Conservation (phyloP, 2,113 vertebrate genomes). For the Triplophysa dalaica region DNA sequence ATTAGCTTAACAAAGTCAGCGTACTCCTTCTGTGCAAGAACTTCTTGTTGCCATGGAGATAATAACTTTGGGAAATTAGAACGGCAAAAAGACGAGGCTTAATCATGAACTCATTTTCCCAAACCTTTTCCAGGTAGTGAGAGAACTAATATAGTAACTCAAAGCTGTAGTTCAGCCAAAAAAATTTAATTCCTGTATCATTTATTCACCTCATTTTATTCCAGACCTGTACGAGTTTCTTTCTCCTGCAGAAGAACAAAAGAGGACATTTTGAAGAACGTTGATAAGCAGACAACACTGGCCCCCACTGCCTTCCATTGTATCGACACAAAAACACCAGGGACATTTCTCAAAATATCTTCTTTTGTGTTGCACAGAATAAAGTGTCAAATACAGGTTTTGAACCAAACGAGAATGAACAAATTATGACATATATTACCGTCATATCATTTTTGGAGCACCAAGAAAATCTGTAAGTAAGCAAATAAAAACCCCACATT, state of each 20-base stretch:
- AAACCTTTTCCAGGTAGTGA: neutral
- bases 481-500: neutral
- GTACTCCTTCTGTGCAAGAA: neutral
- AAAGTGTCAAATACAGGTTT: neutral
- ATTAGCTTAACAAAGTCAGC: constrained; percentile 4
- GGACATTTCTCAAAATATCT: too few species aligned
- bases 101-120: neutral
- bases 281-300: too few species aligned
- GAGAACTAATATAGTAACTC: neutral
- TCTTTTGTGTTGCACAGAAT: too few species aligned
- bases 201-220: too few species aligned
- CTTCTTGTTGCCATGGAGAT: constrained; percentile 30
- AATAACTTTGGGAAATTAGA: neutral
- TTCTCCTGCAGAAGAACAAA: too few species aligned
- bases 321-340: too few species aligned
- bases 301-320: too few species aligned
- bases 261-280: too few species aligned
- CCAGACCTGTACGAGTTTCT: too few species aligned
- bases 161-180: neutral
- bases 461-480: too few species aligned
- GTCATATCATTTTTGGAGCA: too few species aligned
- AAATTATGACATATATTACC: neutral
- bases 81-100: neutral
- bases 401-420: neutral
- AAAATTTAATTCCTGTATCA: neutral